phyloP scores from a whole-genome alignment of 2,888 invertebrate genomes.

The Aelia acuminata region DNA sequence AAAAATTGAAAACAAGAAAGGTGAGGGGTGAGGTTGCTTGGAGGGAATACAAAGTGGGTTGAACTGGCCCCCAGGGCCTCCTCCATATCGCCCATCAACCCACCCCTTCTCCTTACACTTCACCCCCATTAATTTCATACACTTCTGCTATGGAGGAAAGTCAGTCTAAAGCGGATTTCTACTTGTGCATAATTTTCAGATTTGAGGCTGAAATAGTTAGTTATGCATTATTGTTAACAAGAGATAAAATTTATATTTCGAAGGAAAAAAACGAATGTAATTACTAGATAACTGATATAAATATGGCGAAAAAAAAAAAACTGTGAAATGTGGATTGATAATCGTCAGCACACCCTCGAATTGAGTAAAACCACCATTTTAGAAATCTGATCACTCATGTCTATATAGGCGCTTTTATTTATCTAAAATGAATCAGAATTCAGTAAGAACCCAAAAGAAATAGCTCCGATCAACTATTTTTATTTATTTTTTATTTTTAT shows the following conservation, averaged over 20 bases:
- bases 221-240: not conserved
- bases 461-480: too few relatives aligned
- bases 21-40: conserved; percentile 6
- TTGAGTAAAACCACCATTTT: too few relatives aligned
- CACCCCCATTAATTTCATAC: conserved; percentile 33
- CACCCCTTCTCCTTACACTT: conserved; percentile 21
- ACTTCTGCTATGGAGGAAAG: not conserved
- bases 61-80: conserved; percentile 36
- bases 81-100: not conserved
- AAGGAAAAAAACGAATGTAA: too few relatives aligned
- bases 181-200: not conserved
- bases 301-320: too few relatives aligned
- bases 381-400: too few relatives aligned
- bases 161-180: not conserved
- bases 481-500: too few relatives aligned
- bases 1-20: conserved; percentile 48
- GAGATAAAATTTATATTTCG: not conserved
- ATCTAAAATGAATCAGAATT: too few relatives aligned
- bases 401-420: too few relatives aligned
- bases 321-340: too few relatives aligned
- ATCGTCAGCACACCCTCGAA: too few relatives aligned
- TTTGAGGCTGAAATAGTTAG: not conserved
- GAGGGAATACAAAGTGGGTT: conserved; percentile 48
- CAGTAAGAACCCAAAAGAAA: too few relatives aligned
- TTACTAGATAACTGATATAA: too few relatives aligned